These are phyloP conservation scores for Hephaestus fuliginosus DNA, from an alignment of 2,797 vertebrate species.

Conservation along the genomic window DNA sequence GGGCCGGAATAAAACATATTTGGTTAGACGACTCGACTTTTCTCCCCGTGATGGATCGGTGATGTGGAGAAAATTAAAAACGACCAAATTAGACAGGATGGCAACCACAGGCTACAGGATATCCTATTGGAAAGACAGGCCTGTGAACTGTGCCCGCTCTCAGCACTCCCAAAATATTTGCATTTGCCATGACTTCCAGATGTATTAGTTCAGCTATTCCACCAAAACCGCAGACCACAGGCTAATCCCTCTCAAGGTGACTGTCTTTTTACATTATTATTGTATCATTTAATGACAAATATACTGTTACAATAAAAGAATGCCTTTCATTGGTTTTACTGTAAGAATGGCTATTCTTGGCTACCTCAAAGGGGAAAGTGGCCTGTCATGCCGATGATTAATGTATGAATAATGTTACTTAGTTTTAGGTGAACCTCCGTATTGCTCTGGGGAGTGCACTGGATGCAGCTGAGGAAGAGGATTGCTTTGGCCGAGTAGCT, in stretches of 20 bases:
- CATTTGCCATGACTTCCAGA: slow-evolving; percentile 45
- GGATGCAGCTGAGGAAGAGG: slow-evolving; percentile 56
- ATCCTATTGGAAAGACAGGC: slow-evolving; percentile 25
- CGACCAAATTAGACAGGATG: slow-evolving; percentile 41
- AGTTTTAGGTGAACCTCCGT: slow-evolving; percentile 64
- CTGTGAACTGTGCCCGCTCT: slow-evolving; percentile 14
- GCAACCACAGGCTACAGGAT: slow-evolving; percentile 47
- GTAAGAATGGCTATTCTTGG: slow-evolving; percentile 58
- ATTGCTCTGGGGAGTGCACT: slow-evolving; percentile 49
- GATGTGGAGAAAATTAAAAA: slow-evolving; percentile 43
- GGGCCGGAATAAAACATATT: slow-evolving; percentile 31
- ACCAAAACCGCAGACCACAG: slow-evolving; percentile 44
- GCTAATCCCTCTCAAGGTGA: slow-evolving; percentile 45
- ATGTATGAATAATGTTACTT: slow-evolving; percentile 68
- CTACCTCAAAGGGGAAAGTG: slow-evolving; percentile 38
- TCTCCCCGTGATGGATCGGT: slow-evolving; percentile 19
- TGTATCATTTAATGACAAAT: slow-evolving; percentile 41
- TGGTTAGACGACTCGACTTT: slow-evolving; percentile 13
- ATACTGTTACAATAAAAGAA: slow-evolving; percentile 46
- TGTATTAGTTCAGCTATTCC: slow-evolving; percentile 33
- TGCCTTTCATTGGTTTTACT: slow-evolving; percentile 27
- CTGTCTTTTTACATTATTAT: slow-evolving; percentile 50
- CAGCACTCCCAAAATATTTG: slow-evolving; percentile 26
- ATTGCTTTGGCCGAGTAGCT: slow-evolving; percentile 58
- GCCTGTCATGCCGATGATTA: slow-evolving; percentile 70